Percentiles rank a stretch among this genome's conserved stretches.
Evolutionary conservation across 1,140 invertebrate species (phyloP).

Genomic region (Choristoneura fumiferana): DNA sequence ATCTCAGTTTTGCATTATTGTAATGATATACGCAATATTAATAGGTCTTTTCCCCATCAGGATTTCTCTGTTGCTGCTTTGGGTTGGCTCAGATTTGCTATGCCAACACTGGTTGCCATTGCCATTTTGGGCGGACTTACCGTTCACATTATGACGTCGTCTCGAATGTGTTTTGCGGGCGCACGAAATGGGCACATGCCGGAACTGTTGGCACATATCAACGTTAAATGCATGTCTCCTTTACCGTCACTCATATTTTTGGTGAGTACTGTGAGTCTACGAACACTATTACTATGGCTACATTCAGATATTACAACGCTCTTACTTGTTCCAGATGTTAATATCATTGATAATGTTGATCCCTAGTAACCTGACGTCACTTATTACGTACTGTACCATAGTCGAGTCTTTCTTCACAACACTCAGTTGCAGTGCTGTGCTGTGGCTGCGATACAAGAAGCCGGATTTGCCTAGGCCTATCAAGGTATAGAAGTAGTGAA

Average conservation of each 20-base stretch:
- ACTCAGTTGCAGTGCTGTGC: constrained; percentile 91
- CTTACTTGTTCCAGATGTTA: constrained; percentile 81
- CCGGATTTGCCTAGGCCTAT: constrained; percentile 92
- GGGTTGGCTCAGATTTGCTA: constrained; percentile 86
- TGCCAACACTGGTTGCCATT: constrained; percentile 91
- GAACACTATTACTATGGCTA: background rate
- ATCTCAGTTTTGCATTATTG: background rate
- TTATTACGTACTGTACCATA: constrained; percentile 97
- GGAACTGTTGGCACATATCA: constrained; percentile 90
- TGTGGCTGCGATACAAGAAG: constrained; percentile 90
- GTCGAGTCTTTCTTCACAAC: constrained; percentile 96
- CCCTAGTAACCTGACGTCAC: constrained; percentile 89
- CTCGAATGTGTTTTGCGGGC: constrained; percentile 94
- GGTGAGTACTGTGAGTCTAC: constrained; percentile 73
- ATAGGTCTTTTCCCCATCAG: too few relatives aligned
- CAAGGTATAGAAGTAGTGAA: too few relatives aligned
- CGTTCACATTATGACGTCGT: constrained; percentile 94
- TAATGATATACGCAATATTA: too few relatives aligned
- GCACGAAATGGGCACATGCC: constrained; percentile 95
- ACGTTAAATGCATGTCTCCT: constrained; percentile 89
- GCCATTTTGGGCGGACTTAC: constrained; percentile 92
- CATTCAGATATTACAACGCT: too few relatives aligned
- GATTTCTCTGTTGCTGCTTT: constrained; percentile 89
- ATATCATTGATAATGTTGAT: constrained; percentile 92
- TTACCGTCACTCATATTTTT: constrained; percentile 91